phyloP scores from a whole-genome alignment of 1,140 invertebrate species.

The Microvelia longipes region DNA sequence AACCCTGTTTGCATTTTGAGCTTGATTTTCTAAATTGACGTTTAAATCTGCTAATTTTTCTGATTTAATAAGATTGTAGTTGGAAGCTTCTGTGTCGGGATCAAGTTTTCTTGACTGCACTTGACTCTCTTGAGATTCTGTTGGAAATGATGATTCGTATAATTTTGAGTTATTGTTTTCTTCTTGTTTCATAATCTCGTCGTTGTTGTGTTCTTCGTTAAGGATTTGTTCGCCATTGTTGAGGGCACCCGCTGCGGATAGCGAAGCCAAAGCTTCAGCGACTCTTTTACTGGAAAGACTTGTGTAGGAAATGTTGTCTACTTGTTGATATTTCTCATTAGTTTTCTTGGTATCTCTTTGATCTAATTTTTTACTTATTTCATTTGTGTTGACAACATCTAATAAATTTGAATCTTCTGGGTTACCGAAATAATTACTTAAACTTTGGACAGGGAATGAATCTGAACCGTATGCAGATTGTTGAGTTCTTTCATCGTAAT shows the following conservation, averaged over 20 bases:
- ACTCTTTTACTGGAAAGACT: not conserved
- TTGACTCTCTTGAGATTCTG: not conserved
- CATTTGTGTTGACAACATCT: constrained; percentile 1
- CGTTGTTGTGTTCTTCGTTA: not conserved
- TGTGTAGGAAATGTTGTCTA: not conserved
- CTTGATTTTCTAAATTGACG: not conserved
- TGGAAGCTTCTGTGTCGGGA: not conserved
- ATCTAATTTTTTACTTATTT: constrained; percentile 7
- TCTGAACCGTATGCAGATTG: constrained; percentile 18
- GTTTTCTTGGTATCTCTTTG: not conserved
- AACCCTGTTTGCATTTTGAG: constrained; percentile 2
- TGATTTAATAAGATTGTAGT: not conserved
- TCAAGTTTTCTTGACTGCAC: not conserved
- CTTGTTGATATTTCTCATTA: not conserved
- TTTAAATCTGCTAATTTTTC: not conserved
- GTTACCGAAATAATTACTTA: constrained; percentile 6
- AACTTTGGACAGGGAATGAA: constrained; percentile 15
- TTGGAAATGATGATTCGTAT: constrained; percentile 11
- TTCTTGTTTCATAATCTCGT: constrained; percentile 7
- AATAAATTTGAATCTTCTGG: not conserved
- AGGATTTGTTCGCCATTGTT: not conserved
- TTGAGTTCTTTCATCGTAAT: constrained; percentile 34
- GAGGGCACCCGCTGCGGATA: not conserved
- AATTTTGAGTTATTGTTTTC: constrained; percentile 8
- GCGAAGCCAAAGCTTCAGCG: not conserved